These are phyloP conservation scores for Esperia sulphurella DNA, from an alignment of 2,888 invertebrate genomes.

Conservation along the genomic window DNA sequence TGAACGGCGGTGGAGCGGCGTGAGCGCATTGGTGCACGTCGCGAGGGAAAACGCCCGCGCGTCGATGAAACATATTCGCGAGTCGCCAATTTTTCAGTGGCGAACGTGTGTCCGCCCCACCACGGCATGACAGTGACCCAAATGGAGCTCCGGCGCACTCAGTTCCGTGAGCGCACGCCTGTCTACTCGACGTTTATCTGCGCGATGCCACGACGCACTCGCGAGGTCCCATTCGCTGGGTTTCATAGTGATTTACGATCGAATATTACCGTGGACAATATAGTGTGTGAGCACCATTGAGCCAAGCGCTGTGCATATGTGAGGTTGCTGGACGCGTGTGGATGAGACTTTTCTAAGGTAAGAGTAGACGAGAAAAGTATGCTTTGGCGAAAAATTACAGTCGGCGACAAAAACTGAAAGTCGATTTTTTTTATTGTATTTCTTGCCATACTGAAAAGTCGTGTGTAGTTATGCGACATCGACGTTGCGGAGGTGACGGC, in stretches of 20 bases:
- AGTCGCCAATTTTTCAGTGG: slow-evolving; percentile 73
- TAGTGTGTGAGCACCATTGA: slow-evolving; percentile 55
- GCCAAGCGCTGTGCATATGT: slow-evolving; percentile 39
- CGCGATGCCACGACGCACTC: slow-evolving; percentile 21
- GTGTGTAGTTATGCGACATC: slow-evolving; percentile 28
- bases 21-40: slow-evolving; percentile 56
- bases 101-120: slow-evolving; percentile 66
- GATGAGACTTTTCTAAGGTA: slow-evolving; percentile 50
- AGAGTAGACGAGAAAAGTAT: slow-evolving; percentile 39
- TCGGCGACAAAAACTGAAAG: slow-evolving; percentile 17
- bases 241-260: slow-evolving; percentile 61
- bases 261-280: slow-evolving; percentile 65
- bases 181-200: slow-evolving; percentile 35
- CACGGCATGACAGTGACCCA: slow-evolving; percentile 76
- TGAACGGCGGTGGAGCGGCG: slow-evolving; percentile 19
- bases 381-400: slow-evolving; percentile 24
- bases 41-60: slow-evolving; percentile 65
- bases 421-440: slow-evolving; percentile 22
- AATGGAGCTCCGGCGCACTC: slow-evolving; percentile 75
- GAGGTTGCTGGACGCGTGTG: slow-evolving; percentile 32
- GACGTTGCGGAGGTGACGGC: slow-evolving; percentile 20
- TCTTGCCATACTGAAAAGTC: slow-evolving; percentile 30
- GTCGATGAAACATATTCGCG: slow-evolving; percentile 68
- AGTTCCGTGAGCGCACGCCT: slow-evolving; percentile 71
- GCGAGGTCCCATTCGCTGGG: slow-evolving; percentile 43